Percentiles rank a stretch among this genome's conserved stretches.
Evolutionary conservation across 2,888 invertebrate species (phyloP).

Genomic region (Protula sp.): DNA sequence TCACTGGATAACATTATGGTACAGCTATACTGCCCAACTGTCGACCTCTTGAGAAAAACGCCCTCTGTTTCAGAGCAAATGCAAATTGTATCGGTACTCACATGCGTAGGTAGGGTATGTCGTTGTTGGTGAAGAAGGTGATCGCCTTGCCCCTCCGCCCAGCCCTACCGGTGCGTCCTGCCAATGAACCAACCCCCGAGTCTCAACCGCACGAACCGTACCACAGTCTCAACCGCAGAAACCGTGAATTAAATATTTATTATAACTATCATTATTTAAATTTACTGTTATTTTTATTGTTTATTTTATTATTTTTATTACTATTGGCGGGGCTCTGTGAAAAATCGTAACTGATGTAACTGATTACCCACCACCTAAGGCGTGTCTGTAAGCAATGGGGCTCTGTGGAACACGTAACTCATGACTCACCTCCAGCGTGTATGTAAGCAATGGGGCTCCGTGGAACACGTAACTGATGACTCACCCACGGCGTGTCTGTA

Average conservation of each 20-base stretch:
- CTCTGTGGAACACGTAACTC: too few relatives aligned
- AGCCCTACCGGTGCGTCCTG: constrained; percentile 79
- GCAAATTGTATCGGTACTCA: too few relatives aligned
- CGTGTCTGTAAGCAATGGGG: constrained; percentile 50
- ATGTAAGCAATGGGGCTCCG: constrained; percentile 50
- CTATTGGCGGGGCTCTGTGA: too few relatives aligned
- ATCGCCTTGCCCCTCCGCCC: constrained; percentile 82
- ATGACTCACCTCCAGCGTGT: constrained; percentile 63
- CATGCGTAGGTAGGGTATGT: constrained; percentile 80
- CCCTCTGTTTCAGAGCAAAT: too few relatives aligned
- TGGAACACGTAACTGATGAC: too few relatives aligned
- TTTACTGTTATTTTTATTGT: not conserved
- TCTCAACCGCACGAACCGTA: not conserved
- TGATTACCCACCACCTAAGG: constrained; percentile 67
- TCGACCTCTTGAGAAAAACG: too few relatives aligned
- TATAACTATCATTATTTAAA: not conserved
- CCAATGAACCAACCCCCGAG: not conserved
- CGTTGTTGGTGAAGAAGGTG: constrained; percentile 89
- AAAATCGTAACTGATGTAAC: too few relatives aligned
- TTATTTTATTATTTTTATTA: not conserved
- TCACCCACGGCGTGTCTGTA: constrained; percentile 62
- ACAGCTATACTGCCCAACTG: too few relatives aligned
- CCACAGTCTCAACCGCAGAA: too few relatives aligned
- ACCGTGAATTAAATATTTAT: too few relatives aligned
- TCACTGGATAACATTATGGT: too few relatives aligned